These are phyloP conservation scores for Trichechus manatus DNA, from an alignment of 2,113 vertebrate genomes.

Conservation along the genomic window DNA sequence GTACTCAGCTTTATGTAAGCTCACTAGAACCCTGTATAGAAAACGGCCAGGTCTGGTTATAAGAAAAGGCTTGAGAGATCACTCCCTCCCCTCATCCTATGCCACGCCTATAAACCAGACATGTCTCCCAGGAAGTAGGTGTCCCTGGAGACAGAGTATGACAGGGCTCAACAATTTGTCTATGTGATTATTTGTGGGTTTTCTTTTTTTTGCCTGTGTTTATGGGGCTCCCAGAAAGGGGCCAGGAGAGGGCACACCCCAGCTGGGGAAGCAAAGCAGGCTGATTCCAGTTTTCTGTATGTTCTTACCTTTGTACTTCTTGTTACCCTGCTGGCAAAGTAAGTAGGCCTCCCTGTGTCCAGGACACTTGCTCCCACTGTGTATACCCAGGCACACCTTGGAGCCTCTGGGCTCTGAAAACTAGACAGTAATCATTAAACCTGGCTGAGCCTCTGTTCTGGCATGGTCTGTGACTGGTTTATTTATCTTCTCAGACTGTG, in stretches of 20 bases:
- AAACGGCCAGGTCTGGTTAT: neutral
- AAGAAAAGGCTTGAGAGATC: conserved; percentile 3
- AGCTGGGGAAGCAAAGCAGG: conserved; percentile 19
- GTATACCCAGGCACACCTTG: conserved; percentile 65
- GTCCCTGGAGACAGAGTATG: conserved; percentile 65
- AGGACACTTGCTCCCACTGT: conserved; percentile 49
- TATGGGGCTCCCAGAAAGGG: conserved; percentile 43
- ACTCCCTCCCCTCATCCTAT: neutral
- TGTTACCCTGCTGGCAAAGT: conserved; percentile 46
- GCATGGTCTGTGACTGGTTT: conserved; percentile 73
- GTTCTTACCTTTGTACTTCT: conserved; percentile 62
- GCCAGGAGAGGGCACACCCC: neutral
- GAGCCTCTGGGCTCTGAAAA: conserved; percentile 74
- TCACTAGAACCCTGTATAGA: conserved; percentile 19
- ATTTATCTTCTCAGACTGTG: conserved; percentile 66
- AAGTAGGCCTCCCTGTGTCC: conserved; percentile 30
- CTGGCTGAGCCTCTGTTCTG: conserved; percentile 81
- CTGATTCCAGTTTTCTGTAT: conserved; percentile 25
- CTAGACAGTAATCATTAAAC: conserved; percentile 82
- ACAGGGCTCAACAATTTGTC: conserved; percentile 62
- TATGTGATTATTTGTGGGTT: conserved; percentile 59
- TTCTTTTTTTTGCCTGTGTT: conserved; percentile 59
- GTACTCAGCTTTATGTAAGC: neutral
- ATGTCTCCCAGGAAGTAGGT: conserved; percentile 65
- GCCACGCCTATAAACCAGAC: conserved; percentile 47